Conservation (phyloP, 2,888 invertebrate genomes). For the Nomada ferruginata region DNA sequence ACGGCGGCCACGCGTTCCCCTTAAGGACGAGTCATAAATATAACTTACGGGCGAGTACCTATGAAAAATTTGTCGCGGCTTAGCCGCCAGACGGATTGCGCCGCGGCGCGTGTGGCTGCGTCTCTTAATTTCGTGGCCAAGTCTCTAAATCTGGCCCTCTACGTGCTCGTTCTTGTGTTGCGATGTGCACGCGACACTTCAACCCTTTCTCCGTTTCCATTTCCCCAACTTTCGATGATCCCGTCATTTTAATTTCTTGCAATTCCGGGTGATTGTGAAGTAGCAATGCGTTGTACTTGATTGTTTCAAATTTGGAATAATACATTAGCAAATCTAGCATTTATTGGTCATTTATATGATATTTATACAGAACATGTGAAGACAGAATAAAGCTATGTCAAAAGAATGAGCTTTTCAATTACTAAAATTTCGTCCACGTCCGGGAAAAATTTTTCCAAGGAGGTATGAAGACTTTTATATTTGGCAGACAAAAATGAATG, state of each 20-base stretch:
- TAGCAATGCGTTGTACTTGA: too few species aligned
- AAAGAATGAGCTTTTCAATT: too few species aligned
- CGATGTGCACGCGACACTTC: slow-evolving; percentile 22
- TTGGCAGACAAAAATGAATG: too few species aligned
- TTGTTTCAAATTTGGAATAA: too few species aligned
- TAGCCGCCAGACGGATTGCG: slow-evolving; percentile 68
- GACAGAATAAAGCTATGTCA: too few species aligned
- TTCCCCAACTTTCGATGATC: background rate
- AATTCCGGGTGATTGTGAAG: background rate
- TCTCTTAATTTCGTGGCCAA: slow-evolving; percentile 54
- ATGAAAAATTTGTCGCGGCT: slow-evolving; percentile 76
- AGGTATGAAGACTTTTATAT: too few species aligned
- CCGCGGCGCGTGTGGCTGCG: slow-evolving; percentile 58
- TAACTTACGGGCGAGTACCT: slow-evolving; percentile 72
- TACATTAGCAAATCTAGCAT: too few species aligned
- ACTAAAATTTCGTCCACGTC: too few species aligned
- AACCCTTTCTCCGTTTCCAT: slow-evolving; percentile 4
- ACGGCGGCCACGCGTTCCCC: slow-evolving; percentile 73
- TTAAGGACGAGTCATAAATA: slow-evolving; percentile 73
- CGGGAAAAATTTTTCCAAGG: too few species aligned
- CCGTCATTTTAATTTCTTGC: background rate
- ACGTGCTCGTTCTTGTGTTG: slow-evolving; percentile 30
- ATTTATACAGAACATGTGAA: too few species aligned
- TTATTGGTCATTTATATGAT: too few species aligned
- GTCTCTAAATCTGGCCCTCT: slow-evolving; percentile 56